Evolutionary conservation across 1,140 invertebrate genomes (phyloP), one percentile per base, ranked within the genome.

Genomic region (Pseudomyrmex dendroicus): DNA sequence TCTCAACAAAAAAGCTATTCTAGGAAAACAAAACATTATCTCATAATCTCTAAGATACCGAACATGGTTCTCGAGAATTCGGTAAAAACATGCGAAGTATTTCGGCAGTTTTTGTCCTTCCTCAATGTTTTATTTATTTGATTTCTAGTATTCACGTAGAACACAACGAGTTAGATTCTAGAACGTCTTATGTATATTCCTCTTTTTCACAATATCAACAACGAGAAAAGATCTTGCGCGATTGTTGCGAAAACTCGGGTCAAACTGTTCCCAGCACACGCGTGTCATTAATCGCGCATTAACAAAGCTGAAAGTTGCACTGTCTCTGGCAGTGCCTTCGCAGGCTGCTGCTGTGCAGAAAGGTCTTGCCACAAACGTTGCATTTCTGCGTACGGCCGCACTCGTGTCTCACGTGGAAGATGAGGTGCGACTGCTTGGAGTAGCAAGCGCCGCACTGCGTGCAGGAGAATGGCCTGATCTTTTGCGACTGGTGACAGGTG

Each of bases 281-380:
- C 35, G 20, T 74, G 9, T 15, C 2, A n/a, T 46, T 10, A 25
- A 0, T 1, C 4, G 17, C n/a, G 25, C 17, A 52, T 77, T 67
- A 84, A 59, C 86, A 78, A n/a, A 59, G 70, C 35, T 85, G 86
- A n/a, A 83, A 72, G 9, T 66, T 80, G 22, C 87, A 89, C 44
- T 73, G 54, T 25, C 66, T 82, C 46, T 84, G 87, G 5, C 86
- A 90, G 66, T 95, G 95, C 22, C 94, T 93, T 7, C 92, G 91
- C 5, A 95, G 82, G 66, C 94, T 94, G 76, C 93, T 94, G 57
- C 90, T 94, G 56, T 94, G 93, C 7, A 93, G 90, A 78, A 95
- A 95, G 0, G 91, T 93, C 54, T 95, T 94, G 46, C 91, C 91
- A 77, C 95, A 95, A 12, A 84, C 84, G 4, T 89, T 87, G 76